Evolutionary conservation across 2,113 vertebrate genomes (phyloP).

Genomic region (Neofelis nebulosa): DNA sequence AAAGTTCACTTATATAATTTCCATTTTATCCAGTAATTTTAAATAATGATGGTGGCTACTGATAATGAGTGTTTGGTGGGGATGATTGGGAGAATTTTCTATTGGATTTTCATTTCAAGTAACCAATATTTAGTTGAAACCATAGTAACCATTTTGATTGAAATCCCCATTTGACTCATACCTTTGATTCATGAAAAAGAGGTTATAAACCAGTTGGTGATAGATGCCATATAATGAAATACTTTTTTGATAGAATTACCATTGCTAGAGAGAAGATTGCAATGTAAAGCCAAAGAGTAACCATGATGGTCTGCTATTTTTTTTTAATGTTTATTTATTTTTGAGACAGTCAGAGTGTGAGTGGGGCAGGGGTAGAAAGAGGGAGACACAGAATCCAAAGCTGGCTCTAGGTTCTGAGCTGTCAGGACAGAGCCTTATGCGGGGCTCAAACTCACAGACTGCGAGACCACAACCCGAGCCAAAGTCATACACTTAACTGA

Average conservation of each 20-base stretch:
- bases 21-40: neutral
- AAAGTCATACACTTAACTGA: too few species aligned
- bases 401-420: too few species aligned
- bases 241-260: neutral
- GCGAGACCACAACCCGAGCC: too few species aligned
- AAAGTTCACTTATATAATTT: neutral
- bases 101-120: neutral
- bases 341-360: too few species aligned
- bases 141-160: neutral
- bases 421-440: too few species aligned
- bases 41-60: neutral
- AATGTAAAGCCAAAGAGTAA: neutral
- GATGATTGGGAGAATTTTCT: neutral
- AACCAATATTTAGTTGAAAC: neutral
- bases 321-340: too few species aligned
- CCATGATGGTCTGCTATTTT: neutral
- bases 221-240: neutral
- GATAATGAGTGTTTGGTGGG: neutral
- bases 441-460: too few species aligned
- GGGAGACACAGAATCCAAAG: too few species aligned
- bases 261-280: neutral
- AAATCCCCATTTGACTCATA: neutral
- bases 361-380: too few species aligned
- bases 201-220: neutral
- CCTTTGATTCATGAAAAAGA: neutral